Evolutionary conservation across 2,797 vertebrate genomes (phyloP).

Genomic region (Pseudochirops cupreus): DNA sequence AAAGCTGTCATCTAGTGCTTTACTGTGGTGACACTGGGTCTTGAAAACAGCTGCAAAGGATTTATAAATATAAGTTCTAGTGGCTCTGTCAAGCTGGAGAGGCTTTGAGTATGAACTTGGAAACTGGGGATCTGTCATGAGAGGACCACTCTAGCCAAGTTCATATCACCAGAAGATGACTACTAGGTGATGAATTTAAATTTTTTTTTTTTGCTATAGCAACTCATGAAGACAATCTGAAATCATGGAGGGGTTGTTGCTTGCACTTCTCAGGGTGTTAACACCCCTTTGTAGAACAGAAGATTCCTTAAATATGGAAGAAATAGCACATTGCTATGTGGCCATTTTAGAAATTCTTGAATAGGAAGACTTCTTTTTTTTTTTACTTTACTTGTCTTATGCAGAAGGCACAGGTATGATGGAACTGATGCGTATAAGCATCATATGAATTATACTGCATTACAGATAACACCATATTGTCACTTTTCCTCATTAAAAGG

Average conservation of each 20-base stretch:
- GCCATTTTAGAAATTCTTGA: constrained; percentile 75
- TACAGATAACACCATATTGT: neutral
- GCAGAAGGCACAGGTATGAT: constrained; percentile 35
- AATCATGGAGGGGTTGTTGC: neutral
- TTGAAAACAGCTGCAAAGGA: neutral
- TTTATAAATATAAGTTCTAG: neutral
- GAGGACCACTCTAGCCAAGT: neutral
- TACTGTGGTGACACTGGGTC: neutral
- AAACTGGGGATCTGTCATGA: neutral
- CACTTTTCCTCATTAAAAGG: constrained; percentile 11
- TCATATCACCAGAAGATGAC: neutral
- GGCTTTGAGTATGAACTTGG: neutral
- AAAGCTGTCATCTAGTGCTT: neutral
- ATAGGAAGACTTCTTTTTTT: constrained; percentile 75
- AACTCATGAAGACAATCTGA: neutral
- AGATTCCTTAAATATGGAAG: neutral
- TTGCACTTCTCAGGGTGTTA: neutral
- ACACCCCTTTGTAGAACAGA: neutral
- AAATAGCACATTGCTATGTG: constrained; percentile 57
- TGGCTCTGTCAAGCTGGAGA: neutral
- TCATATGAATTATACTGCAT: constrained; percentile 17
- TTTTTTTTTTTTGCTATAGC: neutral
- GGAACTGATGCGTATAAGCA: constrained; percentile 56
- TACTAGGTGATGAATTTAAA: neutral
- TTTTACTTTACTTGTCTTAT: constrained; percentile 23